Evolutionary conservation across 2,113 vertebrate genomes (phyloP).

Genomic region (Forbesichthys agassizii): DNA sequence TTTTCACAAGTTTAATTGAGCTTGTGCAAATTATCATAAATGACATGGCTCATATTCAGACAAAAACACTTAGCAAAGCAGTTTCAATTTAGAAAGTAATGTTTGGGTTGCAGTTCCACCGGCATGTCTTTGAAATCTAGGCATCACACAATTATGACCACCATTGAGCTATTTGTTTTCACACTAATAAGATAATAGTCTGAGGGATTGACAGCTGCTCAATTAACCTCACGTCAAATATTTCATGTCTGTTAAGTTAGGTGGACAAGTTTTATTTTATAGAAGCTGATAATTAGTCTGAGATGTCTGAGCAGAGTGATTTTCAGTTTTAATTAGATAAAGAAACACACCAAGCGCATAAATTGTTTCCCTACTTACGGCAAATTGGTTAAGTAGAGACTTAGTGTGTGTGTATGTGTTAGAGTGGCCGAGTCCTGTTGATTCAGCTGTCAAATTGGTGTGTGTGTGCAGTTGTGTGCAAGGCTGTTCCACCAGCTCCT

Average conservation of each 20-base stretch:
- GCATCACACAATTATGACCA: too few species aligned
- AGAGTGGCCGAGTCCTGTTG: conserved; percentile 47
- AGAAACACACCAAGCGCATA: conserved; percentile 38
- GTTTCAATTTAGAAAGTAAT: too few species aligned
- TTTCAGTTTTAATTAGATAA: conserved; percentile 39
- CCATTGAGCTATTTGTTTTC: background rate
- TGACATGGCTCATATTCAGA: too few species aligned
- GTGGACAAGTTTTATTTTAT: background rate
- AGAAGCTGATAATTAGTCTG: conserved; percentile 16
- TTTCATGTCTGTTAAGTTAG: conserved; percentile 9
- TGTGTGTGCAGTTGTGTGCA: conserved; percentile 3
- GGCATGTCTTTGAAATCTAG: background rate
- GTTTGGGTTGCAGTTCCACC: too few species aligned
- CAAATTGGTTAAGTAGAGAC: conserved; percentile 55
- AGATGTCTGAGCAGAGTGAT: conserved; percentile 11
- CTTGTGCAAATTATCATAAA: too few species aligned
- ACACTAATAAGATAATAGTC: background rate
- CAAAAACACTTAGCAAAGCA: too few species aligned
- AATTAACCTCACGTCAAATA: conserved; percentile 16
- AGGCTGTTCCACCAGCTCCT: background rate
- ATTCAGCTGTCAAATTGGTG: conserved; percentile 62
- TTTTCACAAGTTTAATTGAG: too few species aligned
- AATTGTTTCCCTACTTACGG: conserved; percentile 59
- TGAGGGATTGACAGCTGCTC: conserved; percentile 23
- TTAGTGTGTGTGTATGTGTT: conserved; percentile 32